Evolutionary conservation across 2,113 vertebrate genomes (phyloP).

Genomic region (Colinus virginianus): DNA sequence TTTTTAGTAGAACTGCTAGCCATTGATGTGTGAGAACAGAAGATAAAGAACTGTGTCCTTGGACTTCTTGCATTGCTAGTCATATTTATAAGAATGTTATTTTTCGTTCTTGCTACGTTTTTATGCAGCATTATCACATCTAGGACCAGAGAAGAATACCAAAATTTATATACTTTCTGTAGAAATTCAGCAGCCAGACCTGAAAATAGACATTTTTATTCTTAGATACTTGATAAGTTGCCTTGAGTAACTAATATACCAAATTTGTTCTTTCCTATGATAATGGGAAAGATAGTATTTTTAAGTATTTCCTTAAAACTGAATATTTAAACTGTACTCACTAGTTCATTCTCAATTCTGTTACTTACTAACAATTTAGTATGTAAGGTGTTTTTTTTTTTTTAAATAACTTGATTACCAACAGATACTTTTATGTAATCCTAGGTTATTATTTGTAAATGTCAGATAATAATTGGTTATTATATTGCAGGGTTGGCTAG

Average conservation of each 20-base stretch:
- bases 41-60: neutral
- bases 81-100: neutral
- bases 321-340: neutral
- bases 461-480: conserved; percentile 9
- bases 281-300: neutral
- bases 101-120: neutral
- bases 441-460: neutral
- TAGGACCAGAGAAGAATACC: neutral
- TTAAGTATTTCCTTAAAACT: neutral
- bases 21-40: neutral
- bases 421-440: neutral
- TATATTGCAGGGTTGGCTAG: conserved; percentile 93
- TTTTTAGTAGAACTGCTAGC: neutral
- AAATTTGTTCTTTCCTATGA: neutral
- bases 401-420: neutral
- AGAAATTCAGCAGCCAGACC: neutral
- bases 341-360: neutral
- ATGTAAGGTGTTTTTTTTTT: neutral
- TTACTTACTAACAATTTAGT: neutral
- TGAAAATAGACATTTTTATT: neutral
- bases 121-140: neutral
- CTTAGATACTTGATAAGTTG: neutral
- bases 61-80: neutral
- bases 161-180: neutral
- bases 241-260: neutral